Conservation (phyloP, 1,140 invertebrate genomes). For the Bemisia tabaci region DNA sequence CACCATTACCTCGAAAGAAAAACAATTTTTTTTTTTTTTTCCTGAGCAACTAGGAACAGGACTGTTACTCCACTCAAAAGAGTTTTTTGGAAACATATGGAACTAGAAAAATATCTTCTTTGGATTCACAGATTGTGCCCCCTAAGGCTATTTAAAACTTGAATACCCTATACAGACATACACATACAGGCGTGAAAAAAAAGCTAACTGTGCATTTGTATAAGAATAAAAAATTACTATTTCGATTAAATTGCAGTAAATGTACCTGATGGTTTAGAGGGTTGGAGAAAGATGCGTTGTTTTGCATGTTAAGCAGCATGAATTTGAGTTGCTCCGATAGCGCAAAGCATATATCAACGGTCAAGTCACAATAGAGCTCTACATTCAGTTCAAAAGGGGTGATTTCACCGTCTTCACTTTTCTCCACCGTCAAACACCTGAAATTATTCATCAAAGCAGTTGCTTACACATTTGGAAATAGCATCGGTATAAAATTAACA, state of each 20-base stretch:
- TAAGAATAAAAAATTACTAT: not conserved
- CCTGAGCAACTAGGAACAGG: no score
- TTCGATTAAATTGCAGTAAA: not conserved
- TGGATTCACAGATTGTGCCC: no score
- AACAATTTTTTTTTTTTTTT: no score
- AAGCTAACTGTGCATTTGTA: not conserved
- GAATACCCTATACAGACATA: no score
- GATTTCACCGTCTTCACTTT: not conserved
- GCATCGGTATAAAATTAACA: not conserved
- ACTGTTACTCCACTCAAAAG: no score
- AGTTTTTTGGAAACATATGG: no score
- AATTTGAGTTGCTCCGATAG: not conserved
- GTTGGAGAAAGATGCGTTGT: no score
- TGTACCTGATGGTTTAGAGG: not conserved
- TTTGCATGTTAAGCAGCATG: no score
- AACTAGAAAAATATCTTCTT: no score
- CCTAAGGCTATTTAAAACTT: no score
- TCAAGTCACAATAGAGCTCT: not conserved
- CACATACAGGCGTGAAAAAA: no score
- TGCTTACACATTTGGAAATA: not conserved
- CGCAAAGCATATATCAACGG: not conserved
- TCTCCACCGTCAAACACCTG: not conserved
- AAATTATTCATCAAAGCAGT: not conserved
- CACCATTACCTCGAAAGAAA: no score
- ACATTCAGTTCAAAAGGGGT: not conserved